Percentiles rank a stretch among this genome's conserved stretches.
Conservation (phyloP, 2,797 vertebrate genomes). For the Megalops cyprinoides region DNA sequence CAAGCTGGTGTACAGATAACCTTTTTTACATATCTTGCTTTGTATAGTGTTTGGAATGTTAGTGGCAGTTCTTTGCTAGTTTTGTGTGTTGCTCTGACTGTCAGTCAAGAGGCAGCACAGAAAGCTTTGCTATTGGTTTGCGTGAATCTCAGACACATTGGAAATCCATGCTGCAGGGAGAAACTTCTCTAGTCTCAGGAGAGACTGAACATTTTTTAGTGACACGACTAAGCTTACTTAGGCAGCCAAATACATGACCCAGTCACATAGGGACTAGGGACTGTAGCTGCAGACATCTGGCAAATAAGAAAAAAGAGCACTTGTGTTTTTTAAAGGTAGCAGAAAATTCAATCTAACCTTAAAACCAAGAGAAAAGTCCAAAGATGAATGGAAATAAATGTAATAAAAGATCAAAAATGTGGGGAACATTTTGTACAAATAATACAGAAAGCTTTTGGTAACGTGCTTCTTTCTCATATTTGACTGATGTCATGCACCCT, state of each 20-base stretch:
- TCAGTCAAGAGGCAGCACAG: slow-evolving; percentile 68
- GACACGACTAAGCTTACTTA: neutral
- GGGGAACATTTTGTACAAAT: neutral
- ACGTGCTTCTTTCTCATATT: too few species aligned
- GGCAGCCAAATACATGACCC: neutral
- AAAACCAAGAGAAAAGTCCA: neutral
- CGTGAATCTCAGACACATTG: slow-evolving; percentile 10
- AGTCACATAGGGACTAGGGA: neutral
- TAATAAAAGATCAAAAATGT: neutral
- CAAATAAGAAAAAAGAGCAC: neutral
- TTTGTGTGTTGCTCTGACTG: slow-evolving; percentile 54
- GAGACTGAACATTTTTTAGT: neutral
- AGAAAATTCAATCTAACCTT: neutral
- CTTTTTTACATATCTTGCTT: slow-evolving; percentile 3
- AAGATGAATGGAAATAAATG: neutral
- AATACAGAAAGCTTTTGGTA: too few species aligned
- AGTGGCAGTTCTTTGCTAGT: slow-evolving; percentile 20
- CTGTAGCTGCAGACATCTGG: neutral
- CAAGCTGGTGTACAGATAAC: slow-evolving; percentile 45
- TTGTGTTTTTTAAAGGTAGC: neutral
- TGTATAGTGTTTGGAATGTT: neutral
- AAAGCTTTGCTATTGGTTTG: slow-evolving; percentile 53
- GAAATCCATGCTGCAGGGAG: neutral
- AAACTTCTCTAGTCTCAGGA: neutral
- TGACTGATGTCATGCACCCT: neutral